Base-by-base conservation (phyloP, 35 echinoderm and acorn worm species). In the Eucidaris tribuloides region DNA sequence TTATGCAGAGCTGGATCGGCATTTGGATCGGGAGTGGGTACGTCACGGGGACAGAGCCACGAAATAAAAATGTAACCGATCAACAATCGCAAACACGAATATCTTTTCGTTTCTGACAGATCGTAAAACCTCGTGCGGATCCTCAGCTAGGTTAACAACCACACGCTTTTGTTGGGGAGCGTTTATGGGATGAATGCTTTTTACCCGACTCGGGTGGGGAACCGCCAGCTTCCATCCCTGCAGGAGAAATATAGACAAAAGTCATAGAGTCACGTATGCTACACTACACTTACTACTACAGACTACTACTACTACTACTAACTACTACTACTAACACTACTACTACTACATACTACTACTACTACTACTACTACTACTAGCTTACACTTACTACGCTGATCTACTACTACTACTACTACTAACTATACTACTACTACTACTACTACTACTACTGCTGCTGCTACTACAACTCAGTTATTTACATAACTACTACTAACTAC, bases 121-220 rank as follows among this genome's bases (percentile, higher is more conserved):
- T 97, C 89, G 46, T 72, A n/a, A 74, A 20, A 70, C 76, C 33
- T 97, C 94, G 41, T 89, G 49, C 27, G 94, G 94, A 70, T 97
- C 94, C 30, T 92, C 81, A 23, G 39, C 59, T 5, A 97, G 78
- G 65, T 97, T 92, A 43, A 92, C 92, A 5, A 97, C 38, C 85
- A 85, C 88, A 15, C 92, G 0, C 13, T 65, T 32, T 81, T 97
- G 88, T 15, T 71, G 48, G 1, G 84, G 84, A 37, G 14, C 62
- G 30, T 92, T 68, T 3, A 60, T 35, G 18, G 85, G 79, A 41
- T 82, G 58, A 27, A 88, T 50, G 20, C 74, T 45, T 3, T 74
- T 77, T 32, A 85, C 84, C 3, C 86, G 82, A 1, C 81, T 84
- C 29, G 85, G 85, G 45, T 85, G 94, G 17, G 86, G 85, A 89